These are phyloP conservation scores for Alsophila aescularia DNA, from an alignment of 2,888 invertebrate species.

Conservation along the genomic window DNA sequence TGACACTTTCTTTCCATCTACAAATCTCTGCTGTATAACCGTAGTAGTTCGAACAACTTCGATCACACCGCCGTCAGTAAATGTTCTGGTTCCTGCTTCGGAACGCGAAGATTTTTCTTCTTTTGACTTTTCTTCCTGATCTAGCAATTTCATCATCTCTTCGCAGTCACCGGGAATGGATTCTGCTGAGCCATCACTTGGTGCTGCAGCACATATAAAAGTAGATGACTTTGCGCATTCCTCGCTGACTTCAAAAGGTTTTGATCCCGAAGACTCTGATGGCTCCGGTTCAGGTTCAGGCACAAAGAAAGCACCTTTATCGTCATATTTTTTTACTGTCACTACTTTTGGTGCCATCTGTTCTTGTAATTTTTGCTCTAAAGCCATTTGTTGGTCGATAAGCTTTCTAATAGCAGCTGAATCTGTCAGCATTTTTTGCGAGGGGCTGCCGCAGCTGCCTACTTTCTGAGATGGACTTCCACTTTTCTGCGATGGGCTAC, in stretches of 20 bases:
- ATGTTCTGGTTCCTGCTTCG: constrained; percentile 54
- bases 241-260: constrained; percentile 62
- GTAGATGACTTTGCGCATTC: constrained; percentile 72
- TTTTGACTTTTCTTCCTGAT: constrained; percentile 74
- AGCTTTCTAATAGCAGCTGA: constrained; percentile 77
- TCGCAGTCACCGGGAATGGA: constrained; percentile 85
- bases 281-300: constrained; percentile 62
- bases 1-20: constrained; percentile 79
- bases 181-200: constrained; percentile 78
- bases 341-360: constrained; percentile 72
- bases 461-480: constrained; percentile 79
- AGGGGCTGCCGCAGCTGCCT: constrained; percentile 76
- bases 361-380: constrained; percentile 72
- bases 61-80: constrained; percentile 66
- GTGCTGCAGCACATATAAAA: constrained; percentile 77
- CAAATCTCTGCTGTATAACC: constrained; percentile 75
- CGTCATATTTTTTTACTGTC: constrained; percentile 77
- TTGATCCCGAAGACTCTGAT: constrained; percentile 42
- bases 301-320: constrained; percentile 78
- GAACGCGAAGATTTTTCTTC: constrained; percentile 71
- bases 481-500: constrained; percentile 77
- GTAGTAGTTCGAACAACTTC: constrained; percentile 77
- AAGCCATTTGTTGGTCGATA: constrained; percentile 78
- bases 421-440: constrained; percentile 76
- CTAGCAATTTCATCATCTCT: constrained; percentile 84